phyloP scores from a whole-genome alignment of 2,888 invertebrate species.

The Amiota communis region DNA sequence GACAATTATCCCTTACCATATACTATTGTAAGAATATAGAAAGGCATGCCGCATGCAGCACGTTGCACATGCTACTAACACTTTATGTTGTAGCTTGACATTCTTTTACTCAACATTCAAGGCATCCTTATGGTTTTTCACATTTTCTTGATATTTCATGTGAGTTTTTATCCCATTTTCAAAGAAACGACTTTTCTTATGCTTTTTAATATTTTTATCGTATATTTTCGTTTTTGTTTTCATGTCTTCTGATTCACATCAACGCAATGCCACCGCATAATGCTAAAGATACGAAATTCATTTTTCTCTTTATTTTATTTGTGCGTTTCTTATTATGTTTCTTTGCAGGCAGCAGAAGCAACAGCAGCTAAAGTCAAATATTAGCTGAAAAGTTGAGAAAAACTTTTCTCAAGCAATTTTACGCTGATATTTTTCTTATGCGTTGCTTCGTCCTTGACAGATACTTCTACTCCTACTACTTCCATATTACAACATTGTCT shows the following conservation, averaged over 20 bases:
- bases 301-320: slow-evolving; percentile 36
- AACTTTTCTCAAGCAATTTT: slow-evolving; percentile 68
- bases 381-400: slow-evolving; percentile 70
- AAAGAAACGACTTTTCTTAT: not conserved
- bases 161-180: not conserved
- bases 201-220: slow-evolving; percentile 5
- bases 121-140: slow-evolving; percentile 41
- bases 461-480: no score
- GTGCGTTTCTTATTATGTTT: slow-evolving; percentile 61
- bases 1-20: not conserved
- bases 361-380: slow-evolving; percentile 62
- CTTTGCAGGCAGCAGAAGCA: not conserved
- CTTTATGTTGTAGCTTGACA: slow-evolving; percentile 31
- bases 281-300: slow-evolving; percentile 46
- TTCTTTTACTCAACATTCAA: slow-evolving; percentile 34
- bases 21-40: no score
- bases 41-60: no score
- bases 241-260: slow-evolving; percentile 45
- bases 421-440: slow-evolving; percentile 57
- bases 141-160: slow-evolving; percentile 29
- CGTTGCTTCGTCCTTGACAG: not conserved
- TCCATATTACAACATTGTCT: not conserved
- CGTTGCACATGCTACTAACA: slow-evolving; percentile 15
- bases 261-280: slow-evolving; percentile 61
- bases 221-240: slow-evolving; percentile 25